Evolutionary conservation across 2,797 vertebrate genomes (phyloP).

Genomic region (Valencia hispanica): DNA sequence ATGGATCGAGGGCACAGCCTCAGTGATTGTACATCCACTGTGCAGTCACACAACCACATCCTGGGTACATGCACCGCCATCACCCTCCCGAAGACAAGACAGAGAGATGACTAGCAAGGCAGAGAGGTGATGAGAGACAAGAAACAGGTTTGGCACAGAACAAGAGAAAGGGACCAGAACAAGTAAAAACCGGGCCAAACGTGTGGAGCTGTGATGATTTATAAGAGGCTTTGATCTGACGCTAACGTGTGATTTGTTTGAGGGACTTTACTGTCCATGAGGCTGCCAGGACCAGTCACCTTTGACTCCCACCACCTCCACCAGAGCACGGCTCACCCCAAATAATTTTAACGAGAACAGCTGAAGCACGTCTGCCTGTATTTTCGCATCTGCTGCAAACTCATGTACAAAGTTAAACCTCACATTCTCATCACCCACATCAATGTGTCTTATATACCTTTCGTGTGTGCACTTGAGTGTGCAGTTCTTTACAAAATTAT

Average conservation of each 20-base stretch:
- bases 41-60: slow-evolving; percentile 57
- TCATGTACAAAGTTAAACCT: slow-evolving; percentile 38
- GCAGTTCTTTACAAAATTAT: neutral
- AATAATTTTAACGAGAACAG: slow-evolving; percentile 61
- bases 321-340: slow-evolving; percentile 48
- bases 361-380: slow-evolving; percentile 29
- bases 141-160: slow-evolving; percentile 34
- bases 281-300: slow-evolving; percentile 61
- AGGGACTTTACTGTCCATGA: slow-evolving; percentile 71
- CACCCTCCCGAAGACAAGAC: slow-evolving; percentile 40
- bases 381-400: slow-evolving; percentile 24
- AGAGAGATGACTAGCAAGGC: slow-evolving; percentile 25
- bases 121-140: slow-evolving; percentile 49
- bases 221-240: slow-evolving; percentile 66
- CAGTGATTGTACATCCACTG: slow-evolving; percentile 63
- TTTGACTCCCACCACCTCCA: slow-evolving; percentile 46
- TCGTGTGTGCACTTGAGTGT: slow-evolving; percentile 14
- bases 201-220: slow-evolving; percentile 44
- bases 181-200: slow-evolving; percentile 36
- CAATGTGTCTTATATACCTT: slow-evolving; percentile 17
- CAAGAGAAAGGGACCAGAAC: slow-evolving; percentile 6
- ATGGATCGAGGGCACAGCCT: slow-evolving; percentile 66
- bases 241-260: slow-evolving; percentile 72
- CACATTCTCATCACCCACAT: slow-evolving; percentile 50
- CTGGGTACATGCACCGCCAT: slow-evolving; percentile 16